A percentile compares a stretch with the other conserved stretches of the same genome.
phyloP scores from a whole-genome alignment of 2,797 vertebrate genomes.

The Holocentrus rufus region DNA sequence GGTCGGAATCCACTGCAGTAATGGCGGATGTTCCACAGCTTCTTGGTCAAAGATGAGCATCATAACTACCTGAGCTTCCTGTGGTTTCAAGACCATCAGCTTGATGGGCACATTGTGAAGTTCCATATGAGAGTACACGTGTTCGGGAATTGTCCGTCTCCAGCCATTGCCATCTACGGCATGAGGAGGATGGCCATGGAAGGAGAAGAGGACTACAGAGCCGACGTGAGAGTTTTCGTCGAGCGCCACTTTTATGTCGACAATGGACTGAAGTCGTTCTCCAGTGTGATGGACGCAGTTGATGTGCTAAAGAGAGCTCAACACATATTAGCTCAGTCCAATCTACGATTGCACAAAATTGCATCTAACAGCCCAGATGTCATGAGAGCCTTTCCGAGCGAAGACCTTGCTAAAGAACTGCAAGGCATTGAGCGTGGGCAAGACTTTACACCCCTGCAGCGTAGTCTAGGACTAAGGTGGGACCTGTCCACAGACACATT shows the following conservation, averaged over 20 bases:
- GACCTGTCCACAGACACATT: too few species aligned
- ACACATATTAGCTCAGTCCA: background rate
- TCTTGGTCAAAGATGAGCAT: too few species aligned
- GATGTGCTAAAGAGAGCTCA: background rate
- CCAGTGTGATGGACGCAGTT: background rate
- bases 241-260: conserved; percentile 2
- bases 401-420: conserved; percentile 18
- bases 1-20: too few species aligned
- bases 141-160: too few species aligned
- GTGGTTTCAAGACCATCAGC: too few species aligned
- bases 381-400: conserved; percentile 18
- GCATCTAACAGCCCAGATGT: conserved; percentile 4
- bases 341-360: conserved; percentile 10
- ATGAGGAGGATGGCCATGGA: too few species aligned
- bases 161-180: too few species aligned
- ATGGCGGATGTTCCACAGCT: too few species aligned
- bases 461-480: too few species aligned
- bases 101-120: too few species aligned
- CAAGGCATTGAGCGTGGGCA: background rate
- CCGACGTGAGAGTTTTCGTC: background rate
- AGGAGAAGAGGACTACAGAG: background rate
- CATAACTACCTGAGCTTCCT: too few species aligned
- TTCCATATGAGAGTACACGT: too few species aligned
- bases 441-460: background rate
- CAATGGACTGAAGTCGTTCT: background rate